Conservation (phyloP, 53 echinoderm and acorn worm species). For the Patiria pectinifera region DNA sequence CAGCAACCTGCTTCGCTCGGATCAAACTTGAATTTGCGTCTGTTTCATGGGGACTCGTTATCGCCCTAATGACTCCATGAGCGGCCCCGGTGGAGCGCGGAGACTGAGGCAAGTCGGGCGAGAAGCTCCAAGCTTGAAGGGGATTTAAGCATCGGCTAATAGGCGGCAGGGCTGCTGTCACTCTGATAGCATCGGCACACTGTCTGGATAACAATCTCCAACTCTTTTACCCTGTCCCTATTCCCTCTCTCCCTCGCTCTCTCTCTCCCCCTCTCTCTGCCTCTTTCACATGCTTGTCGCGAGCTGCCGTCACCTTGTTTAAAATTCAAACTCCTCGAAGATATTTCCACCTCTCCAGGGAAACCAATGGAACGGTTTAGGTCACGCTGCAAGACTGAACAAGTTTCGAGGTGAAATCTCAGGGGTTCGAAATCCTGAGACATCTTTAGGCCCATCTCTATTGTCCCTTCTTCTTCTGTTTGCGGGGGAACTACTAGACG, state of each 20-base stretch:
- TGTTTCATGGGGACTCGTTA: background rate
- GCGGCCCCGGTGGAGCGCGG: background rate
- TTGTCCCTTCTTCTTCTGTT: background rate
- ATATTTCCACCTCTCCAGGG: constrained; percentile 7
- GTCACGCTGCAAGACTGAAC: background rate
- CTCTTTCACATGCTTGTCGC: constrained; percentile 8
- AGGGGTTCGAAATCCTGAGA: constrained; percentile 1
- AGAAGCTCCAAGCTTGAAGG: background rate
- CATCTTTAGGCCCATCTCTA: constrained; percentile 39
- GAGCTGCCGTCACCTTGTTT: constrained; percentile 41
- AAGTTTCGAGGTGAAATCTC: constrained; percentile 33
- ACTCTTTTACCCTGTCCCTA: no score
- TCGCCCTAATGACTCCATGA: constrained; percentile 42
- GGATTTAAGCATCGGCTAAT: constrained; percentile 34
- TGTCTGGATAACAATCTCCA: constrained; percentile 25
- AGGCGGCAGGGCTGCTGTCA: constrained; percentile 19
- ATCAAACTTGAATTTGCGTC: constrained; percentile 30
- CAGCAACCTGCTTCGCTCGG: constrained; percentile 38
- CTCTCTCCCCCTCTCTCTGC: background rate
- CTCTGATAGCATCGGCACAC: constrained; percentile 15
- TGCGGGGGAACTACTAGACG: background rate
- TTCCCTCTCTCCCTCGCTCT: background rate
- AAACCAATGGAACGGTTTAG: constrained; percentile 4
- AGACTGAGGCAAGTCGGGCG: background rate
- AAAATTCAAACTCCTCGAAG: constrained; percentile 32